Percentiles rank a stretch among this genome's conserved stretches.
Evolutionary conservation across 2,888 invertebrate genomes (phyloP).

Genomic region (Dryadula phaetusa): DNA sequence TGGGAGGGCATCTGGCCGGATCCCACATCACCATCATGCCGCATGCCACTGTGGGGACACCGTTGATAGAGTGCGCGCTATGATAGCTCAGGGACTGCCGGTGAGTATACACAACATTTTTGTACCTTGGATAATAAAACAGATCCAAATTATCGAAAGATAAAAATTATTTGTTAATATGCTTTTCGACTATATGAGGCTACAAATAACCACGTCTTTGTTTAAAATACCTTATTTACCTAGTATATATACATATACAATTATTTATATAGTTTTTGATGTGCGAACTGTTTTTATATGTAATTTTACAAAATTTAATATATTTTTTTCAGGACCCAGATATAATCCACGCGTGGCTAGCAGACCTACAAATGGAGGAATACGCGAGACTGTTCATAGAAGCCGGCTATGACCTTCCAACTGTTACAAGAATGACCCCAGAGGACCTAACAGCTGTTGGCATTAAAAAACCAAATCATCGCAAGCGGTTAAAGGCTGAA

Average conservation of each 20-base stretch:
- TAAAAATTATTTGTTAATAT: too few relatives aligned
- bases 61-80: constrained; percentile 88
- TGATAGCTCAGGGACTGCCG: constrained; percentile 88
- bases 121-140: too few relatives aligned
- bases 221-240: too few relatives aligned
- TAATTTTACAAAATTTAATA: background rate
- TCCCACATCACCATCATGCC: constrained; percentile 89
- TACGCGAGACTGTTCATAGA: constrained; percentile 96
- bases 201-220: too few relatives aligned
- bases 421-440: constrained; percentile 99
- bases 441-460: constrained; percentile 95
- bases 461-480: constrained; percentile 98
- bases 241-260: too few relatives aligned
- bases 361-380: constrained; percentile 96
- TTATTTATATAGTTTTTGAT: background rate
- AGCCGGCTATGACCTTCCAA: constrained; percentile 98
- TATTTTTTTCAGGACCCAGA: constrained; percentile 92
- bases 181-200: too few relatives aligned
- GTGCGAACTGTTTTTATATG: background rate
- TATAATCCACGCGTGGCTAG: constrained; percentile 96
- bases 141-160: too few relatives aligned
- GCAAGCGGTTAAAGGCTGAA: constrained; percentile 97
- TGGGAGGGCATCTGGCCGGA: constrained; percentile 94
- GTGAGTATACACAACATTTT: too few relatives aligned
- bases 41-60: constrained; percentile 90